Evolutionary conservation across 2,113 vertebrate species (phyloP).

Genomic region (Proteles cristata): DNA sequence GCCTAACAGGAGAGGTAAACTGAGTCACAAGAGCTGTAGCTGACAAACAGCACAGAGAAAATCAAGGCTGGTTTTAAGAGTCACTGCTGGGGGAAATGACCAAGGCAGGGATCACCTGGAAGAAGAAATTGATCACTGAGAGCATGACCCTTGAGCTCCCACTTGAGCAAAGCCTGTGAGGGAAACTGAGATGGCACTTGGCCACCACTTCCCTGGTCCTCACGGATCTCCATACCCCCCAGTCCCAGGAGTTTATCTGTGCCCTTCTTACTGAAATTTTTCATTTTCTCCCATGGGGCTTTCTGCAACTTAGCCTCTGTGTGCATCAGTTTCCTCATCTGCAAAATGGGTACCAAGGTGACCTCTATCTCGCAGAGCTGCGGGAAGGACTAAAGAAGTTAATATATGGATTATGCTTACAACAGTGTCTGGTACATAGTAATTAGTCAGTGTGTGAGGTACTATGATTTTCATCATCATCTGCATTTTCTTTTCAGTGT

Average conservation of each 20-base stretch:
- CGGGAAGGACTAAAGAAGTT: not conserved
- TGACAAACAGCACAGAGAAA: not conserved
- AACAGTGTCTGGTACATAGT: not conserved
- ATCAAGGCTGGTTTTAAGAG: not conserved
- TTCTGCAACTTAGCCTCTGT: not conserved
- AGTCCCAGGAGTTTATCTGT: not conserved
- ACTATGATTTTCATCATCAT: not conserved
- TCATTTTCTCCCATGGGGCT: not conserved
- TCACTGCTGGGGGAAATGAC: not conserved
- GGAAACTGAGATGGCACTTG: not conserved
- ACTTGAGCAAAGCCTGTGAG: not conserved
- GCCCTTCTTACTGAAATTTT: not conserved
- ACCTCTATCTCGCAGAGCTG: not conserved
- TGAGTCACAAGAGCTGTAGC: not conserved
- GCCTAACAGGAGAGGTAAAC: not conserved
- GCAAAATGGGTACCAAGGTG: not conserved
- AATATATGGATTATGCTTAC: not conserved
- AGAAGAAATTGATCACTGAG: not conserved
- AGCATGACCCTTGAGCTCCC: not conserved
- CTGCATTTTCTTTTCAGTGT: not conserved
- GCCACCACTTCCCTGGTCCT: not conserved
- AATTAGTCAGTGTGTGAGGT: not conserved
- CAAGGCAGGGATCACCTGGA: not conserved
- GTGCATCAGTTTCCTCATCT: not conserved
- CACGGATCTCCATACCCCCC: not conserved